Percentiles rank a stretch among this genome's conserved stretches.
phyloP scores from a whole-genome alignment of 2,888 invertebrate genomes.

The Rapana venosa region DNA sequence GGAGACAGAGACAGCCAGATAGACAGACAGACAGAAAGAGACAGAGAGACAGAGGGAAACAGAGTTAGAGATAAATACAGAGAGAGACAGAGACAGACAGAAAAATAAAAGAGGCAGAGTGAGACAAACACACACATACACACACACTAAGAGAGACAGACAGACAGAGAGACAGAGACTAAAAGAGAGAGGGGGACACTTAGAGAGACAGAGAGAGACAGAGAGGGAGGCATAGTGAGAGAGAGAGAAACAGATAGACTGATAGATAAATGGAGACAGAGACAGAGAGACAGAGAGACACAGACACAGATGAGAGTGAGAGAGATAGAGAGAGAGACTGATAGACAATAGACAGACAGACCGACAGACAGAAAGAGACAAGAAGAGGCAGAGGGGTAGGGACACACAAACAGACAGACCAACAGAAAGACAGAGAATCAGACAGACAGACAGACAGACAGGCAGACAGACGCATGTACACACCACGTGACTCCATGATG shows the following conservation, averaged over 20 bases:
- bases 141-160: not conserved
- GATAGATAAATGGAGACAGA: not conserved
- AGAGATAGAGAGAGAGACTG: constrained; percentile 21
- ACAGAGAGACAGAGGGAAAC: constrained; percentile 34
- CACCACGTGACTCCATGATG: constrained; percentile 85
- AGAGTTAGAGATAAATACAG: too few relatives aligned
- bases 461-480: not conserved
- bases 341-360: not conserved
- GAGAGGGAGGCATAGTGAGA: constrained; percentile 19
- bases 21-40: constrained; percentile 10
- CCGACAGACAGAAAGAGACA: constrained; percentile 1
- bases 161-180: constrained; percentile 26
- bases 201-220: constrained; percentile 29
- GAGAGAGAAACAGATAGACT: constrained; percentile 22
- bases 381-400: constrained; percentile 3
- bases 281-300: not conserved
- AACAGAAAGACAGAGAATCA: too few relatives aligned
- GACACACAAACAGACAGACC: not conserved
- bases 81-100: constrained; percentile 30
- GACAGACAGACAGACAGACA: constrained; percentile 6
- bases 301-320: not conserved
- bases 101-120: too few relatives aligned
- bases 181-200: constrained; percentile 1
- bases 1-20: constrained; percentile 28
- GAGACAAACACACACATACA: too few relatives aligned